Base-by-base conservation (phyloP, 1,140 invertebrate genomes). In the Stegodyphus dumicola region DNA sequence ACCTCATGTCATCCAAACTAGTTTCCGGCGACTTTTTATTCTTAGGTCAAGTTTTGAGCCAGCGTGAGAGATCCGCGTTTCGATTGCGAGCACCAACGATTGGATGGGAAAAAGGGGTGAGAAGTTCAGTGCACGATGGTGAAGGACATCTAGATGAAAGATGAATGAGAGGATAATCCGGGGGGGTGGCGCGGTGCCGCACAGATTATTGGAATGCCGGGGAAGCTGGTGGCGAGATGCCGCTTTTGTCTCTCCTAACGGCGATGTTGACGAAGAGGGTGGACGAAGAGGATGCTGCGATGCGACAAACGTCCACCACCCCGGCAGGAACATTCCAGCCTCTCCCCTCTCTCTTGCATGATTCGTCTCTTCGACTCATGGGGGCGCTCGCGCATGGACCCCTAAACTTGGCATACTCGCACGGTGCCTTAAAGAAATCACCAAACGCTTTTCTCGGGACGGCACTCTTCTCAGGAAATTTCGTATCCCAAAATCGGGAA, bases 221-320 rank as follows among this genome's bases (percentile, higher is more conserved):
- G 79, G 78, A 54, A 53, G 69, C 69, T 71, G 71, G 52, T 17
- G 51, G 49, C 48, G 71, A 74, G 70, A 52, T 18, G 79, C 71
- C 70, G 70, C 49, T 83, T 66, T 74, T 53, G 51, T 74, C 70
- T 18, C 54, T 52, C 51, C 67, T 15, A 64, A 33, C 54, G 71
- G 51, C 69, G 78, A 81, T 73, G 18, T 54, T 69, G 18, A 7
- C 49, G 78, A 81, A n/a, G 79, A 83, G 71, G 71, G 71, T 74
- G 70, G 79, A 78, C 77, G 77, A 79, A n/a, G 56, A 53, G 77
- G 66, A 65, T 83, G 79, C 79, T 83, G 79, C 79, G 79, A 83
- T 83, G 79, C 79, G 79, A 83, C 79, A 83, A 66, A 74, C 78
- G 71, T 83, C 79, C 79, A 75, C 69, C 79, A 53, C 71, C 79